Percentiles rank a stretch among this genome's conserved stretches.
These are phyloP conservation scores for Megaceryle maxima DNA, from an alignment of 2,113 vertebrate species.

Conservation along the genomic window DNA sequence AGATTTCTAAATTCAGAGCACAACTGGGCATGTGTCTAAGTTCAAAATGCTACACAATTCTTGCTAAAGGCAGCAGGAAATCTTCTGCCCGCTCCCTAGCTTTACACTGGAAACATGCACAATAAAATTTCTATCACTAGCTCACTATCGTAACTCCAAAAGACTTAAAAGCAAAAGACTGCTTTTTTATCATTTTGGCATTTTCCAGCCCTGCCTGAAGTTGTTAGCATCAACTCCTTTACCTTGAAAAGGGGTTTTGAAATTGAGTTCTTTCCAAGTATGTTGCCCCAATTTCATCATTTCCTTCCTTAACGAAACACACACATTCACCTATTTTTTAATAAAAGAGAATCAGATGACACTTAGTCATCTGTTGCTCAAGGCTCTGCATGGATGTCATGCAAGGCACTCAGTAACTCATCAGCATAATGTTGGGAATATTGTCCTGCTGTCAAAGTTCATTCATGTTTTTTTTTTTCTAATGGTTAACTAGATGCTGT, in stretches of 20 bases:
- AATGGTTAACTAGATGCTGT: neutral
- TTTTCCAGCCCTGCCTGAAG: neutral
- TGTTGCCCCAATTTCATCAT: constrained; percentile 20
- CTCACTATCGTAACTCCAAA: neutral
- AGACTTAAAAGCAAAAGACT: neutral
- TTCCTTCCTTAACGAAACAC: constrained; percentile 36
- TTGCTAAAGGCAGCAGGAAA: neutral
- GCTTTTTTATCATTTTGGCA: neutral
- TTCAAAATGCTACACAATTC: neutral
- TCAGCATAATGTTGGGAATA: neutral
- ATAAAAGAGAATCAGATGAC: constrained; percentile 42
- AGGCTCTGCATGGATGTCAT: neutral
- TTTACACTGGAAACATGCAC: neutral
- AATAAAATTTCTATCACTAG: neutral
- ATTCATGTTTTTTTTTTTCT: neutral
- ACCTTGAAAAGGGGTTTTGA: neutral
- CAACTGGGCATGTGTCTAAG: neutral
- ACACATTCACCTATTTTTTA: constrained; percentile 33
- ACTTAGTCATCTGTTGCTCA: constrained; percentile 42
- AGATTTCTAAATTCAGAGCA: constrained; percentile 65
- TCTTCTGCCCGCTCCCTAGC: neutral
- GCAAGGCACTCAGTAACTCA: neutral
- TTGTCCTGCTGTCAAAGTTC: neutral
- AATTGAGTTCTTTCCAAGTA: constrained; percentile 10
- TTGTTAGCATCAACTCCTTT: neutral